Evolutionary conservation across 2,797 vertebrate genomes (phyloP).

Genomic region (Synaphobranchus kaupii): DNA sequence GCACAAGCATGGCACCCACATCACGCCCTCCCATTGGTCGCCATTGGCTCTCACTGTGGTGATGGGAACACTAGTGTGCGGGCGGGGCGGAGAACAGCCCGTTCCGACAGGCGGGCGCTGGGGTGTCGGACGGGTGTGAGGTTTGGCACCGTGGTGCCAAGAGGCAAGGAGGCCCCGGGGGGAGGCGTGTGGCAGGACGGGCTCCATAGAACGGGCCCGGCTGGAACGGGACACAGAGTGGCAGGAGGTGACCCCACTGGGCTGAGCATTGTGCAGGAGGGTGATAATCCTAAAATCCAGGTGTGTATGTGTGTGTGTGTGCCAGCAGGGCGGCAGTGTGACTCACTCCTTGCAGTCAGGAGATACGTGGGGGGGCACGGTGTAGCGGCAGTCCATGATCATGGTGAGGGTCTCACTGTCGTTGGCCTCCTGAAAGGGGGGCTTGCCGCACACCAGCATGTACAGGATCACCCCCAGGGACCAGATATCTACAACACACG

Average conservation of each 20-base stretch:
- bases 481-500: slow-evolving; percentile 75
- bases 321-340: not conserved
- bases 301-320: not conserved
- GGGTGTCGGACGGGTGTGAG: slow-evolving; percentile 39
- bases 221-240: not conserved
- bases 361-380: slow-evolving; percentile 86
- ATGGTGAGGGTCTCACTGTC: slow-evolving; percentile 97
- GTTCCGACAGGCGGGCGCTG: not conserved
- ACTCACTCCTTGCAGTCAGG: slow-evolving; percentile 92
- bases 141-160: slow-evolving; percentile 38
- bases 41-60: slow-evolving; percentile 20
- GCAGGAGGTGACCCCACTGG: not conserved
- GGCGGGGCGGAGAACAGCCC: slow-evolving; percentile 29
- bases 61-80: slow-evolving; percentile 11
- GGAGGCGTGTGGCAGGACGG: not conserved
- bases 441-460: slow-evolving; percentile 83
- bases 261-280: not conserved
- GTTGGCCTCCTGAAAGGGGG: slow-evolving; percentile 96
- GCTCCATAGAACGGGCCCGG: not conserved
- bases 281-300: not conserved
- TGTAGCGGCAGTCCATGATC: slow-evolving; percentile 98
- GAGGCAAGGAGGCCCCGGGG: slow-evolving; percentile 14
- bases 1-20: too few species aligned
- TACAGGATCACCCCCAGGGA: slow-evolving; percentile 77
- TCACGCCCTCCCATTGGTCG: not conserved